Evolutionary conservation across 2,888 invertebrate species (phyloP), one percentile per base, ranked within the genome.

Genomic region (Volucella inanis): DNA sequence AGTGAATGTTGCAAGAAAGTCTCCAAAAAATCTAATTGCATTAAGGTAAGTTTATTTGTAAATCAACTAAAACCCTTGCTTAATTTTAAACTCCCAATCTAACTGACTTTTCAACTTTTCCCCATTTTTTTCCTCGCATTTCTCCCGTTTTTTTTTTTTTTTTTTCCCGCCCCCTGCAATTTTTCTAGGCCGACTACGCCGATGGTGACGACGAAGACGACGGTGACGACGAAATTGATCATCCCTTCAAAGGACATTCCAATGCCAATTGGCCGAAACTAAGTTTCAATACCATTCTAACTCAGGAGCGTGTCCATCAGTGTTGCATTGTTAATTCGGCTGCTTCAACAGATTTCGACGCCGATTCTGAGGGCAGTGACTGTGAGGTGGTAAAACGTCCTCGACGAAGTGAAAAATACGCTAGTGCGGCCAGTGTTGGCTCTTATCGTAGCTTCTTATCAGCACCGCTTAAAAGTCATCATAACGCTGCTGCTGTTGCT

Each of bases 291-390:
- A 87, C 87, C 47, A 82, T 88, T 12, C 86, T 88, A 0, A 85
- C 81, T 4, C 76, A 81, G 41, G 85, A 85, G 31, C 85, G 85
- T 15, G 80, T 81, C 10, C 87, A 88, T 88, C 86, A 87, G 87
- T 76, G 85, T 43, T 74, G 72, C 54, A 82, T 87, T 39, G 79
- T 84, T n/a, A 87, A 88, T 41, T 85, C 88, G 14, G 88, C 90
- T 11, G 90, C 90, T 2, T 88, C 90, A 43, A 91, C 90, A 71
- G 94, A 94, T 87, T 94, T 94, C 89, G 94, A 94, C 88, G 94
- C 94, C 41, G 94, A 94, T 89, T 94, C 94, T 61, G 94, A 94
- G 88, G 92, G 92, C 87, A 92, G 92, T 87, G 93, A 94, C 85
- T 89, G 90, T 78, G 92, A 93, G 92, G 88, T 93, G 91, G 88